Evolutionary conservation across 2,888 invertebrate species (phyloP), one percentile per base, ranked within the genome.

Genomic region (Metacarcinus magister): DNA sequence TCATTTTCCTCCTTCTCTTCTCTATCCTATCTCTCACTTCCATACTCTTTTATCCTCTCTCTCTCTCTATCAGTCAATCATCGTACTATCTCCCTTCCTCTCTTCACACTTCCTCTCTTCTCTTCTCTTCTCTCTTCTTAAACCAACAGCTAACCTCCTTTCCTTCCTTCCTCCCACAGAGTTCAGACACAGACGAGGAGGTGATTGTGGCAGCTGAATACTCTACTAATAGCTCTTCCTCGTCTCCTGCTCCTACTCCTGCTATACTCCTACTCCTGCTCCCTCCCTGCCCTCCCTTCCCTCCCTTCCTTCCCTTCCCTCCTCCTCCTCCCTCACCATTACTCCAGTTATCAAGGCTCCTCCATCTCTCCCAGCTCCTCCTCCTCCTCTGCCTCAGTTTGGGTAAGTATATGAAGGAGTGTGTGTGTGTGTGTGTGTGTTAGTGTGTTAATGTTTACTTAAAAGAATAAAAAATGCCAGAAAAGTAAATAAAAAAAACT

Each of bases 151-250:
- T 54, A n/a, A 54, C 48, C 54, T 46, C 13, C 28, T 16, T 16
- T 0, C 90, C 90, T 46, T 8, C 91, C n/a, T 60, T 93, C 28
- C n/a, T 91, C 28, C 44, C 32, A 39, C 90, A 92, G 82, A 92
- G 54, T 0, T 92, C 95, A 67, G 95, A 95, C 43, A 93, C 93
- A 32, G 95, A 95, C 44, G 95, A 95, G 44, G 95, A 95, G 44
- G 95, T 95, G 82, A 95, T 95, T 8, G 67, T 89, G 8, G 93
- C 60, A 7, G 75, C 95, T 3, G 93, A 75, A 44, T 32, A 95
- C 82, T 60, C 94, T 28, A 46, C 23, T 0, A 93, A 93, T 82
- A n/a, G 46, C 60, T 90, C 54, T 60, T 44, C 54, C 10, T 90
- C 93, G 87, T 60, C 32, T 44, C 10, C 39, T 4, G 4, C n/a